These are phyloP conservation scores for Lysandra bellargus DNA, from an alignment of 2,888 invertebrate genomes.

Conservation along the genomic window DNA sequence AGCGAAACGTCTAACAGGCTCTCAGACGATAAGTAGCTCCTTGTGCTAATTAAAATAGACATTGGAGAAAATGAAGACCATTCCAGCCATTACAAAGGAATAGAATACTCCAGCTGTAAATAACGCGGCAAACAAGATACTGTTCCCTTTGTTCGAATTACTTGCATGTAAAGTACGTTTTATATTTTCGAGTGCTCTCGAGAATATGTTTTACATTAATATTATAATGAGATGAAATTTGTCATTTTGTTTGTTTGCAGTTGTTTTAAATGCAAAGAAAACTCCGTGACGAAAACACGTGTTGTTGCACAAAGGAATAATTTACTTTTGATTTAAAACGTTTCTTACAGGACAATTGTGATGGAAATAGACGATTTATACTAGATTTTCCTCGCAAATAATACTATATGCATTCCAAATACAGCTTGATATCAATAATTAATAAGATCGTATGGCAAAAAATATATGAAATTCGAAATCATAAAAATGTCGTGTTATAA, in stretches of 20 bases:
- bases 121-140: slow-evolving; percentile 63
- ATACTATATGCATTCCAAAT: background rate
- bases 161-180: slow-evolving; percentile 40
- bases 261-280: slow-evolving; percentile 12
- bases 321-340: slow-evolving; percentile 10
- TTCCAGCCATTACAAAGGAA: slow-evolving; percentile 50
- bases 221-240: slow-evolving; percentile 23
- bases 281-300: background rate
- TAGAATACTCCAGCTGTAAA: slow-evolving; percentile 56
- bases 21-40: slow-evolving; percentile 63
- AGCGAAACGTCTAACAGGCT: slow-evolving; percentile 39
- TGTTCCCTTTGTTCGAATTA: slow-evolving; percentile 50
- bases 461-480: background rate
- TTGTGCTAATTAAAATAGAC: slow-evolving; percentile 73
- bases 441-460: background rate
- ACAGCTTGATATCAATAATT: background rate
- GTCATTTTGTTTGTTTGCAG: slow-evolving; percentile 9
- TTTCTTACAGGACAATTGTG: background rate
- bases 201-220: slow-evolving; percentile 20
- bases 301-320: slow-evolving; percentile 15
- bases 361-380: background rate
- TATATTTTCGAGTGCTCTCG: slow-evolving; percentile 29
- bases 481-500: slow-evolving; percentile 6
- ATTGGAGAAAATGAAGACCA: slow-evolving; percentile 48
- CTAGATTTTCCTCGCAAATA: background rate